phyloP scores from a whole-genome alignment of 2,888 invertebrate genomes.

The Flexamia atlantica region DNA sequence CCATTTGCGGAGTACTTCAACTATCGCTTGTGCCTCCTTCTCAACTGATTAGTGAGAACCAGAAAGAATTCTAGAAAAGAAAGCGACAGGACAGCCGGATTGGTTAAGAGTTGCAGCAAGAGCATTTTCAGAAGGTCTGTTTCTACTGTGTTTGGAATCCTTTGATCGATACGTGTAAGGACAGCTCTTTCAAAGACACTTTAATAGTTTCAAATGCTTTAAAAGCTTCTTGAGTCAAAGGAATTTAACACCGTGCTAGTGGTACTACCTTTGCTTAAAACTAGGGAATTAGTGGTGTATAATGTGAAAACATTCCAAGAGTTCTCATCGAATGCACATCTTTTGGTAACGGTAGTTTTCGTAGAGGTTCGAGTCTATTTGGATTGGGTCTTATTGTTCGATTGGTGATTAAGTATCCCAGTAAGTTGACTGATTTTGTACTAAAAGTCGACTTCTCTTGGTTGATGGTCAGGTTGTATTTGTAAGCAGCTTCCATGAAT shows the following conservation, averaged over 20 bases:
- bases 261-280: not conserved
- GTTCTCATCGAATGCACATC: not conserved
- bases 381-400: slow-evolving; percentile 8
- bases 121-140: not conserved
- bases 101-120: not conserved
- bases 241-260: not conserved
- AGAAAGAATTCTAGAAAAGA: too few relatives aligned
- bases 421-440: not conserved
- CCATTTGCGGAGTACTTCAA: too few relatives aligned
- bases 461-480: slow-evolving; percentile 11
- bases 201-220: not conserved
- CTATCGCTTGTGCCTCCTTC: too few relatives aligned
- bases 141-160: not conserved
- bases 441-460: not conserved
- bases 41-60: too few relatives aligned
- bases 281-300: not conserved
- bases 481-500: not conserved
- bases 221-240: not conserved
- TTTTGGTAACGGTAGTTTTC: slow-evolving; percentile 11
- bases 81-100: too few relatives aligned
- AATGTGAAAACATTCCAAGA: too few relatives aligned
- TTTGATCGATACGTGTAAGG: not conserved
- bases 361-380: not conserved
- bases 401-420: slow-evolving; percentile 7
- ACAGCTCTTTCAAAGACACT: not conserved